Percentiles rank a stretch among this genome's conserved stretches.
These are phyloP conservation scores for Drosophila serrata DNA, from an alignment of 1,140 invertebrate genomes.

Conservation along the genomic window DNA sequence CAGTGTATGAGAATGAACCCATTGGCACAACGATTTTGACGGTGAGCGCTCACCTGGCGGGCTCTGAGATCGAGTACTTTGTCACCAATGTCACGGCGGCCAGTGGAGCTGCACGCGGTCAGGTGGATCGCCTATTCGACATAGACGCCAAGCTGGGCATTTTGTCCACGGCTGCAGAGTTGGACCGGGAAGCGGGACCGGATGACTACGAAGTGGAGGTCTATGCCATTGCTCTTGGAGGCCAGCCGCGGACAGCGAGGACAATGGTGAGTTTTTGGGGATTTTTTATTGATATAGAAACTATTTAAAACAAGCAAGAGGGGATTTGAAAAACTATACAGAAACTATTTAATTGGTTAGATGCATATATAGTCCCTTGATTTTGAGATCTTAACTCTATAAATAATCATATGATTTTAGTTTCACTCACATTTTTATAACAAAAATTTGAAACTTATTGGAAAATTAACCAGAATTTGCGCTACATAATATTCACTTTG, in stretches of 20 bases:
- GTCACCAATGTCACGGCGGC: slow-evolving; percentile 94
- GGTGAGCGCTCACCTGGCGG: slow-evolving; percentile 89
- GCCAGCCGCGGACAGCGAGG: slow-evolving; percentile 89
- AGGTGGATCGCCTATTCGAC: slow-evolving; percentile 94
- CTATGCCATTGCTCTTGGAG: slow-evolving; percentile 90
- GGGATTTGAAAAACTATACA: too few relatives aligned
- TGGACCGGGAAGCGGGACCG: slow-evolving; percentile 94
- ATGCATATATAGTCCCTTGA: background rate
- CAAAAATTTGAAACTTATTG: background rate
- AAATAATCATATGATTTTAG: too few relatives aligned
- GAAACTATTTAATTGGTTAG: background rate
- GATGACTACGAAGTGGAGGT: slow-evolving; percentile 93
- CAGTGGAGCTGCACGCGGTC: slow-evolving; percentile 58
- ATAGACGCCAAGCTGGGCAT: slow-evolving; percentile 96
- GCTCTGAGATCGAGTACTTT: slow-evolving; percentile 93
- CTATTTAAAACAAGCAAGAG: too few relatives aligned
- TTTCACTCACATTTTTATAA: background rate
- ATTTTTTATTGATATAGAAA: background rate
- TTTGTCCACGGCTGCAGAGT: slow-evolving; percentile 92
- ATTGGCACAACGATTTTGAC: slow-evolving; percentile 93
- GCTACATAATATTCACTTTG: slow-evolving; percentile 18
- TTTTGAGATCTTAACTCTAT: too few relatives aligned
- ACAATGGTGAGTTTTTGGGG: slow-evolving; percentile 91
- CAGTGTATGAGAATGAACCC: slow-evolving; percentile 95
- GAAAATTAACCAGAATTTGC: background rate